These are phyloP conservation scores for Eustalomyia histrio DNA, from an alignment of 2,888 invertebrate species.

Conservation along the genomic window DNA sequence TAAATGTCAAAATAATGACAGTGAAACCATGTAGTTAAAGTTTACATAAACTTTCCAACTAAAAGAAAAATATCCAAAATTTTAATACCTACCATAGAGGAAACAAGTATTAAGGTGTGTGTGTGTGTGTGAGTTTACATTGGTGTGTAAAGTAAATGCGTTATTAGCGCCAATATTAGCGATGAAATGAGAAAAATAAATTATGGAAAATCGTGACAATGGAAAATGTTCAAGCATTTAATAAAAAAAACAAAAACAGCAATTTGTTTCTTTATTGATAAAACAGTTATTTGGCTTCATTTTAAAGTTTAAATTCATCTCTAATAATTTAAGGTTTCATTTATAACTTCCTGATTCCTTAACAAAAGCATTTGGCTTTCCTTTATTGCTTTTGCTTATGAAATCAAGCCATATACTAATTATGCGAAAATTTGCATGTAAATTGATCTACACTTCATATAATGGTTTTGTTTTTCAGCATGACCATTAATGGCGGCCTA, in stretches of 20 bases:
- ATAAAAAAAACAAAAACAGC: neutral
- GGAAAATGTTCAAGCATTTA: neutral
- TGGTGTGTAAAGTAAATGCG: constrained; percentile 14
- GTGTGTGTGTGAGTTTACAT: constrained; percentile 4
- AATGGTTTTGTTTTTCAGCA: constrained; percentile 14
- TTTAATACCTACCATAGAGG: no score
- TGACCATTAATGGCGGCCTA: constrained; percentile 46
- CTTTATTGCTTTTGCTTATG: neutral
- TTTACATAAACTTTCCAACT: constrained; percentile 18
- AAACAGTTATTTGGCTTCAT: constrained; percentile 30
- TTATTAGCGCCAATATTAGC: constrained; percentile 10
- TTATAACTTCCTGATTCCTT: constrained; percentile 2
- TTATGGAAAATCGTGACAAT: constrained; percentile 42
- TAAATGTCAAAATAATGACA: constrained; percentile 59
- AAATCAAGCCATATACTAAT: constrained; percentile 65
- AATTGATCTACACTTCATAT: constrained; percentile 64
- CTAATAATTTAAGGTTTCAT: constrained; percentile 32
- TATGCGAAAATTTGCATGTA: constrained; percentile 69
- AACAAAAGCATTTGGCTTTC: neutral
- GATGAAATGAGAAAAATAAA: constrained; percentile 5
- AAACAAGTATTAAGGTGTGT: constrained; percentile 10
- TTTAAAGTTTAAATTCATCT: neutral
- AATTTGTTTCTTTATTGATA: neutral
- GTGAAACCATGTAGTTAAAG: constrained; percentile 9
- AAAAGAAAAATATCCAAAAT: neutral